Evolutionary conservation across 2,888 invertebrate species (phyloP), one percentile per base, ranked within the genome.

Genomic region (Portevinia maculata): DNA sequence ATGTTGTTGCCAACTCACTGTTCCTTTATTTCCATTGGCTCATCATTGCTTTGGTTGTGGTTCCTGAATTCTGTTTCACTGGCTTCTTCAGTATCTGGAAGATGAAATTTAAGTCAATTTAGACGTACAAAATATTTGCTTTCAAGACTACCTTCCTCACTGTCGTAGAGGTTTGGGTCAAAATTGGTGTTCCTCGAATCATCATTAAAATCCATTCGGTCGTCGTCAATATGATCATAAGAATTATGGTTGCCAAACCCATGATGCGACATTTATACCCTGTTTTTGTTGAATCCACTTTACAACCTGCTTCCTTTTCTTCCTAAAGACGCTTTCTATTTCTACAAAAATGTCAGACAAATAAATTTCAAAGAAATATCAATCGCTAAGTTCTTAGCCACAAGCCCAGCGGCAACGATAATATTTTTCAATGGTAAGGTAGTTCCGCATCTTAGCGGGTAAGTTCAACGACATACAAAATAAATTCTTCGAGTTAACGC

Each of bases 31-130:
- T 91, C 91, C 71, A 87, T 84, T 8, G 87, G 87, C 55, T 87
- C 86, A 85, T 89, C 88, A 79, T 89, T 89, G 84, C 84, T 87
- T 9, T 88, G 87, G 67, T 85, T 85, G 7, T 87, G 88, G 48
- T 95, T 94, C 41, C 96, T 95, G 91, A 95, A 94, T 86, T 98
- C 98, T n/a, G 97, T 96, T 91, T 98, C 98, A 90, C 98, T 98
- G 0, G 98, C 98, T 92, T 98, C 98, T 91, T 98, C 98, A 0
- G 98, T 98, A 89, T 98, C 98, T 95, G 86, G 30, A 44, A 32
- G 13, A 57, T 11, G 7, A 1, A 15, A 24, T 17, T 64, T 55
- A 19, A 41, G 15, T 60, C 15, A 9, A 34, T 44, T n/a, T n/a
- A n/a, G n/a, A n/a, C n/a, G n/a, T n/a, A n/a, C n/a, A n/a, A n/a